Conservation (phyloP, 2,888 invertebrate genomes). For the Temnothorax rugatulus region DNA sequence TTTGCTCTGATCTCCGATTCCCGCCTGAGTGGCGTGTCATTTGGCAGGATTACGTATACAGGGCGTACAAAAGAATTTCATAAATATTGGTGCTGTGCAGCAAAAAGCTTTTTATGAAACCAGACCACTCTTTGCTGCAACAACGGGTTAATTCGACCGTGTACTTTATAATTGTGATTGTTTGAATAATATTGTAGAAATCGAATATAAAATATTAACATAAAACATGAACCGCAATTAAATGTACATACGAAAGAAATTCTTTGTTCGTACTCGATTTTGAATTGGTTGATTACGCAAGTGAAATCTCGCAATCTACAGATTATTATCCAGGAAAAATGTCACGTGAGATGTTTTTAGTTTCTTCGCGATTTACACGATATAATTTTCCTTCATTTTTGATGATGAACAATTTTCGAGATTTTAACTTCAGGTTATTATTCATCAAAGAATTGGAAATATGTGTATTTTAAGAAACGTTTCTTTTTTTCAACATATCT, state of each 20-base stretch:
- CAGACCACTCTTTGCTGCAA: not conserved
- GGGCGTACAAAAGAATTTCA: not conserved
- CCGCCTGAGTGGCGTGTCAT: constrained; percentile 7
- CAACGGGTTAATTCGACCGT: not conserved
- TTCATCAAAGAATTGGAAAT: too few relatives aligned
- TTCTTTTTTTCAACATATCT: not conserved
- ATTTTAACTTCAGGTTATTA: not conserved
- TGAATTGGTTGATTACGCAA: not conserved
- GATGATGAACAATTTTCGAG: not conserved
- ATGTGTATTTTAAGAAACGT: not conserved
- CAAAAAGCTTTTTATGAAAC: not conserved
- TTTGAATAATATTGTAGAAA: not conserved
- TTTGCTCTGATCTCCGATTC: constrained; percentile 24
- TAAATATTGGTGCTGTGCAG: not conserved
- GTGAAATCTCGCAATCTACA: not conserved
- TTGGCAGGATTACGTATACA: not conserved
- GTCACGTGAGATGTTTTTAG: not conserved
- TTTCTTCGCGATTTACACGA: not conserved
- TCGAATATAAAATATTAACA: not conserved
- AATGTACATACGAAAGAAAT: not conserved
- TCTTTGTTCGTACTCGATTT: not conserved
- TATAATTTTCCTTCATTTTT: not conserved
- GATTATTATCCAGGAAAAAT: not conserved
- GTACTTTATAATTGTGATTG: constrained; percentile 11
- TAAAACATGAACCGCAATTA: not conserved